Percentiles rank a stretch among this genome's conserved stretches.
Conservation (phyloP, 2,113 vertebrate species). For the Condylura cristata region DNA sequence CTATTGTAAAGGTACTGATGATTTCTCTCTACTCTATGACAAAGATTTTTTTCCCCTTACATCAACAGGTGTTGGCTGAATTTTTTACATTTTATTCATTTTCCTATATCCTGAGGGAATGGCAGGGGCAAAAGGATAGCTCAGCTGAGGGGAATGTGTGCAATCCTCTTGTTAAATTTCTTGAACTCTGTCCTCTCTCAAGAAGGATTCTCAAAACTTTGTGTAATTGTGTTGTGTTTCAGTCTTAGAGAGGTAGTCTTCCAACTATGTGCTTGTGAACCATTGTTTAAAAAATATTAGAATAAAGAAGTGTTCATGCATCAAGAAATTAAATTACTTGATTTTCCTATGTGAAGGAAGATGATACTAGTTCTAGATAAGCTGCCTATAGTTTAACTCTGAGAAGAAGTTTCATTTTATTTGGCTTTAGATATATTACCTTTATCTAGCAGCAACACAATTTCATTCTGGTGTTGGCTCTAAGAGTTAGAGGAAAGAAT, state of each 20-base stretch:
- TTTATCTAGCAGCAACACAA: not conserved
- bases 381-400: not conserved
- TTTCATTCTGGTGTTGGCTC: not conserved
- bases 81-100: not conserved
- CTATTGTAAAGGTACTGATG: not conserved
- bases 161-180: conserved; percentile 10
- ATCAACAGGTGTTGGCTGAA: not conserved
- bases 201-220: not conserved
- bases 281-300: conserved; percentile 3
- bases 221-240: not conserved
- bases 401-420: not conserved
- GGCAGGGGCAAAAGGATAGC: not conserved
- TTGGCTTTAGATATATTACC: not conserved
- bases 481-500: not conserved
- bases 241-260: not conserved
- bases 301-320: not conserved
- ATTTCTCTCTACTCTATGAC: not conserved
- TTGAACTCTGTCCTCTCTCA: not conserved
- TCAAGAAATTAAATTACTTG: not conserved
- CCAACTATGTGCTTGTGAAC: not conserved
- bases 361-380: not conserved
- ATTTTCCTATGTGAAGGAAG: not conserved
- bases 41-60: conserved; percentile 16
- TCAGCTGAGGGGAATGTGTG: not conserved
- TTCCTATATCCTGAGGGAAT: not conserved